Conservation (phyloP, 23 tunicate species). For the Styela clava region DNA sequence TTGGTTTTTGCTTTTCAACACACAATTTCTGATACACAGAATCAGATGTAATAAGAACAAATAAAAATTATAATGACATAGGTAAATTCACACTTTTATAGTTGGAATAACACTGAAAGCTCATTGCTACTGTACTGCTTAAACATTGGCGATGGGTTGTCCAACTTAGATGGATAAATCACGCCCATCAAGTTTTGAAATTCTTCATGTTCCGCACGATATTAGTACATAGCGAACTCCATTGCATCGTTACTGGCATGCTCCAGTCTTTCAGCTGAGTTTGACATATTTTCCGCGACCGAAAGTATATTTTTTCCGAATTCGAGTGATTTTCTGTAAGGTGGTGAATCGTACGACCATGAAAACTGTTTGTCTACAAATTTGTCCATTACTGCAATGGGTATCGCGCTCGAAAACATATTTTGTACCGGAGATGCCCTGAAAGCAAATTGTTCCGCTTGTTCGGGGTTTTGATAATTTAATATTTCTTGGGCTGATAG, state of each 20-base stretch:
- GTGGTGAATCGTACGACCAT: conserved; percentile 19
- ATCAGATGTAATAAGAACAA: not conserved
- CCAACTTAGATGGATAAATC: no score
- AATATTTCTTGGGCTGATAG: conserved; percentile 2
- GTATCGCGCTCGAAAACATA: not conserved
- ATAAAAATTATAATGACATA: not conserved
- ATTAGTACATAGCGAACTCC: conserved; percentile 31
- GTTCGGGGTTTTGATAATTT: not conserved
- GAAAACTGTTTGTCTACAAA: not conserved
- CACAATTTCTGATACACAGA: not conserved
- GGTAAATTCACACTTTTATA: not conserved
- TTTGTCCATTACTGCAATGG: conserved; percentile 1
- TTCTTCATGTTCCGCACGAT: no score
- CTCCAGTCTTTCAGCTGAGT: conserved; percentile 29
- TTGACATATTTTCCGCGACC: conserved; percentile 7
- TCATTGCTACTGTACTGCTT: not conserved
- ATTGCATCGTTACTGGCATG: conserved; percentile 14
- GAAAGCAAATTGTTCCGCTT: not conserved
- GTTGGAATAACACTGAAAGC: not conserved
- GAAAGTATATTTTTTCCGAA: not conserved
- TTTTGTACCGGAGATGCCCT: not conserved
- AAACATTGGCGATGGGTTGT: no score
- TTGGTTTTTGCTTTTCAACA: not conserved
- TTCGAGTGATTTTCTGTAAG: conserved; percentile 8
- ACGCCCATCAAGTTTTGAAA: no score